These are phyloP conservation scores for Alcedo atthis DNA, from an alignment of 2,797 vertebrate genomes.

Conservation along the genomic window DNA sequence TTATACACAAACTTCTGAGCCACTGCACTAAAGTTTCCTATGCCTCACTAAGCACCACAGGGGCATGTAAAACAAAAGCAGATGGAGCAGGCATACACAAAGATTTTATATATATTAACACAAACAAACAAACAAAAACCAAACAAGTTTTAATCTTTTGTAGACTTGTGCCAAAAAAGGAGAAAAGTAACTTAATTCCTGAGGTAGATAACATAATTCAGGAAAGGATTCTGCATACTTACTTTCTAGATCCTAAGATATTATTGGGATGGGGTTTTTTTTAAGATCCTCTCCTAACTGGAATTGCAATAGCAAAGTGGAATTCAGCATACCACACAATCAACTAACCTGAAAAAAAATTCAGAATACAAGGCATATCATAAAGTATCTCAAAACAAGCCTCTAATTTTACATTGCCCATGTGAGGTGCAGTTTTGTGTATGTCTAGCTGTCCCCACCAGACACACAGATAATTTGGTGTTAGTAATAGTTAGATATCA, in stretches of 20 bases:
- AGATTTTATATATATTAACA: not conserved
- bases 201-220: not conserved
- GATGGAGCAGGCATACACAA: not conserved
- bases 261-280: too few relatives aligned
- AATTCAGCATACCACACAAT: not conserved
- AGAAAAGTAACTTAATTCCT: not conserved
- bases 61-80: not conserved
- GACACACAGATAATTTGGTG: accelerated
- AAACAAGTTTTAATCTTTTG: not conserved
- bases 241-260: not conserved
- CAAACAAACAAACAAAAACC: not conserved
- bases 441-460: not conserved
- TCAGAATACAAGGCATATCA: not conserved
- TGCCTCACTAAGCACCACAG: not conserved
- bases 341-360: not conserved
- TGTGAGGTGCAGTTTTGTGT: not conserved
- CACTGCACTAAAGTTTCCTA: not conserved
- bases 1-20: not conserved
- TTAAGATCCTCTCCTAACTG: not conserved
- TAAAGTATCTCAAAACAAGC: not conserved
- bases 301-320: not conserved
- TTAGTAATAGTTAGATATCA: not conserved
- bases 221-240: not conserved
- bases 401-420: accelerated
- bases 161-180: not conserved